These are phyloP conservation scores for Ophioninae sp. DNA, from an alignment of 2,888 invertebrate species.

Conservation along the genomic window DNA sequence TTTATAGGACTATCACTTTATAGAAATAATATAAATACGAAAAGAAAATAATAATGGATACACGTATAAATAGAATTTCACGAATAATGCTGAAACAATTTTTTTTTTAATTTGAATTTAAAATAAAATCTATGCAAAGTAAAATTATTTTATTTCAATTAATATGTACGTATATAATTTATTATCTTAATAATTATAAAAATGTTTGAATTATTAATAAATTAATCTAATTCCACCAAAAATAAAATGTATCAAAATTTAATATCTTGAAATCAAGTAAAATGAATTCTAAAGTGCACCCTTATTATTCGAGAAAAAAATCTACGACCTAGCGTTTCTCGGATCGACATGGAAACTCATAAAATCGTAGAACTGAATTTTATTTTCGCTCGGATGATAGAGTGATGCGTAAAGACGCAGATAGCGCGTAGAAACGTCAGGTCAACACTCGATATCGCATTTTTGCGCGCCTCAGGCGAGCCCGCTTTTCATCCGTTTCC, in stretches of 20 bases:
- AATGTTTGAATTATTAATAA: neutral
- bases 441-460: slow-evolving; percentile 45
- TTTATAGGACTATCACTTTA: too few species aligned
- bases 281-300: neutral
- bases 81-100: too few species aligned
- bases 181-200: too few species aligned
- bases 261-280: neutral
- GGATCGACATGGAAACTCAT: neutral
- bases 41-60: too few species aligned
- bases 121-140: too few species aligned
- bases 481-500: slow-evolving; percentile 7
- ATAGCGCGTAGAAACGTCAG: slow-evolving; percentile 3
- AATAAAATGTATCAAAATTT: neutral
- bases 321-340: neutral
- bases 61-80: too few species aligned
- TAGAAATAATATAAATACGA: too few species aligned
- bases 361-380: neutral
- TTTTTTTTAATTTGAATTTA: too few species aligned
- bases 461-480: neutral
- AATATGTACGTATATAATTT: too few species aligned
- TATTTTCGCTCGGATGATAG: neutral
- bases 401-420: neutral
- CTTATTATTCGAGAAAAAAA: neutral
- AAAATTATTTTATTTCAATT: too few species aligned
- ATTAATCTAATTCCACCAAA: neutral